Conservation (phyloP, 2,888 invertebrate genomes). For the Cephus spinipes region DNA sequence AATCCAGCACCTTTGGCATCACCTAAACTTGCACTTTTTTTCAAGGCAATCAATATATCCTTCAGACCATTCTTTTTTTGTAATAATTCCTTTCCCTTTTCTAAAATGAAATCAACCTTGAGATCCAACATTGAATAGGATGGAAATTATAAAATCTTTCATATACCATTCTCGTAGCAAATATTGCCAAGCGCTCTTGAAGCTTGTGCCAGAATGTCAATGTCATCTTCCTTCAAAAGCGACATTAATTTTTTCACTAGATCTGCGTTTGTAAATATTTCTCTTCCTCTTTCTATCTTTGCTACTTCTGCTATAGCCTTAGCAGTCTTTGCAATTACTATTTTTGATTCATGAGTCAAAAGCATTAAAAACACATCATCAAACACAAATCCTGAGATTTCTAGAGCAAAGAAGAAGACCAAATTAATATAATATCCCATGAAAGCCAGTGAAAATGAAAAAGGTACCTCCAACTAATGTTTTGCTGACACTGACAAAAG, state of each 20-base stretch:
- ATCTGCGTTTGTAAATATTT: slow-evolving; percentile 74
- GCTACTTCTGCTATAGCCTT: slow-evolving; percentile 86
- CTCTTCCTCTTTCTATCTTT: slow-evolving; percentile 81
- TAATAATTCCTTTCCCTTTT: slow-evolving; percentile 54
- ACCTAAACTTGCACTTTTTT: slow-evolving; percentile 41
- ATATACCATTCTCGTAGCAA: slow-evolving; percentile 86
- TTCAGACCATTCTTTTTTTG: slow-evolving; percentile 68
- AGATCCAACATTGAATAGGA: background rate
- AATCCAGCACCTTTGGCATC: slow-evolving; percentile 53
- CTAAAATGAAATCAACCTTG: slow-evolving; percentile 39
- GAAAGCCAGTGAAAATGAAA: background rate
- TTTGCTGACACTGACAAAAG: slow-evolving; percentile 42
- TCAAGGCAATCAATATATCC: slow-evolving; percentile 51
- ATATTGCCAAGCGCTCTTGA: slow-evolving; percentile 90
- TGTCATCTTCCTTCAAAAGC: slow-evolving; percentile 67
- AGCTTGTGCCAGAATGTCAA: slow-evolving; percentile 77
- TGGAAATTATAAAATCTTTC: background rate
- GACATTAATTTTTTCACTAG: slow-evolving; percentile 73
- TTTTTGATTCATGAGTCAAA: slow-evolving; percentile 45
- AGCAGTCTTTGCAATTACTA: slow-evolving; percentile 67
- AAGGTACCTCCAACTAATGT: slow-evolving; percentile 43
- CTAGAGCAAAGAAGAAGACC: slow-evolving; percentile 32
- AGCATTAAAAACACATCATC: slow-evolving; percentile 52
- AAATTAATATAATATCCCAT: background rate
- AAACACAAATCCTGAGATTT: slow-evolving; percentile 39